These are phyloP conservation scores for Hirtodrosophila duncani DNA, from an alignment of 2,888 invertebrate genomes.

Conservation along the genomic window DNA sequence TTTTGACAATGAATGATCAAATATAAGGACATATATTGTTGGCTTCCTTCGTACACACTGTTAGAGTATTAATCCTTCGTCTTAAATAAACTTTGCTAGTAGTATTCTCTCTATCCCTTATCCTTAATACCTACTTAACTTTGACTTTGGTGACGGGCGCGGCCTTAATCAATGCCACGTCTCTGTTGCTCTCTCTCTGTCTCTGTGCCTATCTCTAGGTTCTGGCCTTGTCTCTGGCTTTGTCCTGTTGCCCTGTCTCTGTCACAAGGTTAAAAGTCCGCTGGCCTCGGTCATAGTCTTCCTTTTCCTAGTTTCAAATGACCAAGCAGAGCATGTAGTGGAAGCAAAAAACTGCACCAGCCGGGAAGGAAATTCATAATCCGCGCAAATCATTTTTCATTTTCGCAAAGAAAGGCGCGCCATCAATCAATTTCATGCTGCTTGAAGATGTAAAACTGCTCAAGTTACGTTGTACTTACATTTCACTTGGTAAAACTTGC, in stretches of 20 bases:
- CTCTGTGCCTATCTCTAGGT: background rate
- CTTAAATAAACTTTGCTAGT: too few relatives aligned
- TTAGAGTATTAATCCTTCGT: too few relatives aligned
- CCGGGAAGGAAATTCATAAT: constrained; percentile 57
- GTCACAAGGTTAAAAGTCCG: constrained; percentile 28
- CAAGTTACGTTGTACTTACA: constrained; percentile 67
- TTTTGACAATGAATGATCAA: too few relatives aligned
- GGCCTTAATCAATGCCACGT: constrained; percentile 58
- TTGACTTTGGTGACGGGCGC: constrained; percentile 63
- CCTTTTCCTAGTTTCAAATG: constrained; percentile 21
- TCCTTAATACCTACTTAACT: constrained; percentile 59
- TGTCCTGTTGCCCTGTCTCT: too few relatives aligned
- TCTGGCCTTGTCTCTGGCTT: background rate
- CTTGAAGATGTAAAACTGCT: constrained; percentile 68
- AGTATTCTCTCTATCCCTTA: background rate
- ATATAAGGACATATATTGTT: too few relatives aligned
- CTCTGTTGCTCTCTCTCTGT: background rate
- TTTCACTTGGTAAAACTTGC: constrained; percentile 52
- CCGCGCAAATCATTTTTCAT: constrained; percentile 59
- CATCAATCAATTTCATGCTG: constrained; percentile 68
- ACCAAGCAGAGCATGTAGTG: background rate
- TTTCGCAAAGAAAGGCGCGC: constrained; percentile 39
- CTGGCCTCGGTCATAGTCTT: constrained; percentile 17
- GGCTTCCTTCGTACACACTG: too few relatives aligned
- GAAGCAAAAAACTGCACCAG: constrained; percentile 13